Percentiles rank a stretch among this genome's conserved stretches.
Evolutionary conservation across 2,113 vertebrate genomes (phyloP).

Genomic region (Pelodiscus sinensis): DNA sequence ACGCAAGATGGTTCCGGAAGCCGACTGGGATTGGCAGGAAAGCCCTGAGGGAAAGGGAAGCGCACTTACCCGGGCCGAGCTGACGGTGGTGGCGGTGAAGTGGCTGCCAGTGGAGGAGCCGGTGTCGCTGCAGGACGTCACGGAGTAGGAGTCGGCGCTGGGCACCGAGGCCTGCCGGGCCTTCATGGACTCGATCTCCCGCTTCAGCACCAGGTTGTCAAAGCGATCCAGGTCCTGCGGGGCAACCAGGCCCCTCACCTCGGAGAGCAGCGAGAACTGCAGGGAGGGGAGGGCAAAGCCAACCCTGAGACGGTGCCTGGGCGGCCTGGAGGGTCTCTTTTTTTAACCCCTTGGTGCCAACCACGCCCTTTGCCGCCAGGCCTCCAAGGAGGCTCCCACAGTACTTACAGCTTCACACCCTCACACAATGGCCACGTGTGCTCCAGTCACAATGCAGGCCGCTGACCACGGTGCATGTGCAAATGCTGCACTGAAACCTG

Average conservation of each 20-base stretch:
- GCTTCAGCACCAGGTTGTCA: conserved; percentile 90
- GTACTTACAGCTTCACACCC: not conserved
- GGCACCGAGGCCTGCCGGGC: conserved; percentile 84
- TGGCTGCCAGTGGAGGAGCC: conserved; percentile 92
- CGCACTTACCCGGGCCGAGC: conserved; percentile 90
- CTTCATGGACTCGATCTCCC: conserved; percentile 95
- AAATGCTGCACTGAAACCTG: not conserved
- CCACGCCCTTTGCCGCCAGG: not conserved
- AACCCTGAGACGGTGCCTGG: not conserved
- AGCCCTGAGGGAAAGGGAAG: not conserved
- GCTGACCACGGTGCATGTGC: not conserved
- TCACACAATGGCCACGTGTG: not conserved
- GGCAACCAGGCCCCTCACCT: conserved; percentile 88
- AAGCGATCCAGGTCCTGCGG: conserved; percentile 93
- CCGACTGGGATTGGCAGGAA: accelerated
- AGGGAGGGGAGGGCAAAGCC: not conserved
- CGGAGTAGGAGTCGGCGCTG: conserved; percentile 83
- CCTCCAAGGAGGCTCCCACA: not conserved
- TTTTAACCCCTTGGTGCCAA: not conserved
- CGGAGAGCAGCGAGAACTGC: conserved; percentile 94
- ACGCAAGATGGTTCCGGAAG: accelerated
- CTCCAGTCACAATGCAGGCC: not conserved
- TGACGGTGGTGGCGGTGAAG: conserved; percentile 94
- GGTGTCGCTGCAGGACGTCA: conserved; percentile 91
- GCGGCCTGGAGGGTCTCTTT: not conserved